Evolutionary conservation across 2,888 invertebrate genomes (phyloP).

Genomic region (Cerastis rubricosa): DNA sequence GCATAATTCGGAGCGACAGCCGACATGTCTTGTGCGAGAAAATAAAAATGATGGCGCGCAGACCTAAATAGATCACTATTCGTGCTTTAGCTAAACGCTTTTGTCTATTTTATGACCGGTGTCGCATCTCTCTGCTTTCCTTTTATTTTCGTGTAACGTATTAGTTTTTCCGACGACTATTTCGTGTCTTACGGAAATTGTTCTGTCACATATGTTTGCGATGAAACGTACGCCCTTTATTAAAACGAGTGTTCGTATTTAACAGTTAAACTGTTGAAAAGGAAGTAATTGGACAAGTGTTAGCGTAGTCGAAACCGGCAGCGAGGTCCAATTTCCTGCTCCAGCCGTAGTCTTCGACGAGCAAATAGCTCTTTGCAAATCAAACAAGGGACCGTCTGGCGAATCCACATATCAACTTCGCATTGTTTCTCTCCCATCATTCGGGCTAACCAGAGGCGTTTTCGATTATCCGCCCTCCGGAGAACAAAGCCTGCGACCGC

Average conservation of each 20-base stretch:
- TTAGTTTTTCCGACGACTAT: conserved; percentile 85
- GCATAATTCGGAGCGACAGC: conserved; percentile 89
- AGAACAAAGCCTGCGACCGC: conserved; percentile 90
- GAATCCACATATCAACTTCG: conserved; percentile 90
- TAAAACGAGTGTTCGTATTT: conserved; percentile 79
- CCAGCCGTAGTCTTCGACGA: conserved; percentile 84
- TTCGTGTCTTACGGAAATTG: conserved; percentile 83
- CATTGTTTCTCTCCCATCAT: conserved; percentile 89
- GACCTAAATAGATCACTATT: conserved; percentile 88
- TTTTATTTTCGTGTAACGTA: conserved; percentile 85
- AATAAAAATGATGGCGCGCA: conserved; percentile 90
- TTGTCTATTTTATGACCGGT: conserved; percentile 89
- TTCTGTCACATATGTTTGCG: conserved; percentile 79
- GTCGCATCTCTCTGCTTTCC: conserved; percentile 81
- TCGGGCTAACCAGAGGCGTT: conserved; percentile 89
- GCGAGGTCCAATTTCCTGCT: conserved; percentile 87
- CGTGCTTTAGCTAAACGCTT: conserved; percentile 88
- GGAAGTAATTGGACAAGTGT: conserved; percentile 88
- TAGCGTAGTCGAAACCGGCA: conserved; percentile 78
- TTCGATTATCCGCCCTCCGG: conserved; percentile 89
- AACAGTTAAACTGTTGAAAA: conserved; percentile 76
- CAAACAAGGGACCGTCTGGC: conserved; percentile 89
- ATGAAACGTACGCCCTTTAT: conserved; percentile 75
- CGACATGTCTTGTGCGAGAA: conserved; percentile 90
- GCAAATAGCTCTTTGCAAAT: conserved; percentile 90